Evolutionary conservation across 37 sponge, comb jelly and placozoan species (phyloP).

Genomic region (Mnemiopsis leidyi): DNA sequence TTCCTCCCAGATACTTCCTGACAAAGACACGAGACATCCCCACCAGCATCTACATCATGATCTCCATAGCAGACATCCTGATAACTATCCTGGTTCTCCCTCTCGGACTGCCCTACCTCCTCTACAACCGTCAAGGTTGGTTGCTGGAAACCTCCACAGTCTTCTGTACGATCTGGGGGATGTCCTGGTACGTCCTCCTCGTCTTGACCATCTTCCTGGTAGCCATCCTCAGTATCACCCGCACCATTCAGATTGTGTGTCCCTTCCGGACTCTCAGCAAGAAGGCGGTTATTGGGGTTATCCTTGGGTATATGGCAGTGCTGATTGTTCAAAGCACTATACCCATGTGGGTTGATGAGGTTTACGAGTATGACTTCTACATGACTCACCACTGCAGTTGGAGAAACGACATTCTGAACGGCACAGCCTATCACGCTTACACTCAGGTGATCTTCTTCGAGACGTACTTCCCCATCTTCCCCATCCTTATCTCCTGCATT

Average conservation of each 20-base stretch:
- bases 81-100: not conserved
- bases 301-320: not conserved
- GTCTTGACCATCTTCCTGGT: slow-evolving; percentile 2
- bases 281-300: not conserved
- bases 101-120: not conserved
- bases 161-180: not conserved
- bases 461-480: slow-evolving; percentile 33
- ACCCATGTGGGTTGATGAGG: not conserved
- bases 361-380: not conserved
- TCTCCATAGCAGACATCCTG: not conserved
- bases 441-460: not conserved
- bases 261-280: not conserved
- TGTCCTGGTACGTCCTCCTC: not conserved
- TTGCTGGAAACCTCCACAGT: not conserved
- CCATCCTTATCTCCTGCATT: slow-evolving; percentile 36
- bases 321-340: not conserved
- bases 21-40: slow-evolving; percentile 1
- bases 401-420: not conserved
- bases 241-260: not conserved
- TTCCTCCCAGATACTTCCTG: slow-evolving; percentile 21
- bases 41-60: slow-evolving; percentile 20
- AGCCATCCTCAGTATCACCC: slow-evolving; percentile 3
- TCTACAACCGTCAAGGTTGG: not conserved
- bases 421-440: not conserved
- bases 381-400: not conserved